Percentiles rank a stretch among this genome's conserved stretches.
These are phyloP conservation scores for Periophthalmus magnuspinnatus DNA, from an alignment of 2,797 vertebrate genomes.

Conservation along the genomic window DNA sequence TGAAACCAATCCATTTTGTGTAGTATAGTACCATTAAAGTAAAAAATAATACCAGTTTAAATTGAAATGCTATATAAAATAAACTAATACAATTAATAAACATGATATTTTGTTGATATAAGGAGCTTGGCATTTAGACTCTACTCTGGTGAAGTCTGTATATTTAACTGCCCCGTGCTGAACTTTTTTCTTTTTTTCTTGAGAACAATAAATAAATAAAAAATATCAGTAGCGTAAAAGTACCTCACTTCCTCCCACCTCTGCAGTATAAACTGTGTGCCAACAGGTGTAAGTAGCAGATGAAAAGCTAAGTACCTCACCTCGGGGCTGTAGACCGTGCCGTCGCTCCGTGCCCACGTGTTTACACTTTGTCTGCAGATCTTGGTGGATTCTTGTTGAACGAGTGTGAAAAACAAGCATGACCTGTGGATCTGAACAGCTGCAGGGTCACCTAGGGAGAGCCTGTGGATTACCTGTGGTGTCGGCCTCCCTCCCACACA, in stretches of 20 bases:
- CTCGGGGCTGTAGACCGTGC: constrained; percentile 11
- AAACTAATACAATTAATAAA: no score
- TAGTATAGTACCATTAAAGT: no score
- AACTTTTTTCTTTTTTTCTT: background rate
- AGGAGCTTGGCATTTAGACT: no score
- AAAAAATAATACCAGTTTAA: no score
- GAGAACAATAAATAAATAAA: background rate
- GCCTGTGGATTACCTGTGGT: constrained; percentile 63
- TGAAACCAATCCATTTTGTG: no score
- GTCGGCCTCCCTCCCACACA: constrained; percentile 62
- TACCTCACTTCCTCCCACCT: background rate
- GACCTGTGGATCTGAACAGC: constrained; percentile 49
- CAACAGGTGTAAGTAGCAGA: constrained; percentile 31
- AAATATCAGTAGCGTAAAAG: background rate
- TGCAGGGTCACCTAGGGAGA: constrained; percentile 54
- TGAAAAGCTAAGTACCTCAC: constrained; percentile 27
- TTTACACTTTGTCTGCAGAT: constrained; percentile 15
- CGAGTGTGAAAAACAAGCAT: constrained; percentile 32
- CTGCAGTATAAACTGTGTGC: constrained; percentile 14
- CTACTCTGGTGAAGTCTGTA: no score
- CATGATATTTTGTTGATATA: no score
- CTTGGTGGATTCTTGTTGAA: constrained; percentile 12
- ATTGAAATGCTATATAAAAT: no score
- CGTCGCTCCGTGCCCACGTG: constrained; percentile 13
- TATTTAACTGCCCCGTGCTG: background rate